Evolutionary conservation across 1,140 invertebrate species (phyloP).

Genomic region (Lepidurus apus): DNA sequence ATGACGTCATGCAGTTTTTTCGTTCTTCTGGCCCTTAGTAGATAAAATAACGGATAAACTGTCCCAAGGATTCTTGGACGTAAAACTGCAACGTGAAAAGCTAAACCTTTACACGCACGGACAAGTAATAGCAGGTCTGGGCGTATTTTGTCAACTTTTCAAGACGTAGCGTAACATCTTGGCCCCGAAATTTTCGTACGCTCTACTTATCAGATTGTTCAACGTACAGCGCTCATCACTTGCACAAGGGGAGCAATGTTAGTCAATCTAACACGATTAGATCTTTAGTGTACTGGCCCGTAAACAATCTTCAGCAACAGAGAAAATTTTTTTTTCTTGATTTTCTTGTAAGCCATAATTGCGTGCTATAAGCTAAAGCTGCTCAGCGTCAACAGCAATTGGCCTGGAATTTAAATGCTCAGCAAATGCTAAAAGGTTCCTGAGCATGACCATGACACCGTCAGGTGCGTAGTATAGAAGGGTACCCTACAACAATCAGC

Average conservation of each 20-base stretch:
- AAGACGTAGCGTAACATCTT: neutral
- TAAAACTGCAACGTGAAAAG: neutral
- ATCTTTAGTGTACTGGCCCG: neutral
- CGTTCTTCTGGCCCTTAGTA: neutral
- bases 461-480: neutral
- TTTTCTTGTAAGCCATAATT: neutral
- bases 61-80: neutral
- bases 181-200: neutral
- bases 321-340: too few species aligned
- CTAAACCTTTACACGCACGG: neutral
- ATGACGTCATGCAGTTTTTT: neutral
- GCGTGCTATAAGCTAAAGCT: neutral
- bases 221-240: neutral
- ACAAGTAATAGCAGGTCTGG: neutral
- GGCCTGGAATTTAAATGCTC: neutral
- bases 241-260: neutral
- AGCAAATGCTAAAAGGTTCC: neutral
- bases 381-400: neutral
- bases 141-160: neutral
- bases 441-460: neutral
- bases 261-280: neutral
- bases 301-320: too few species aligned
- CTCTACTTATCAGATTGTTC: neutral
- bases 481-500: conserved; percentile 13
- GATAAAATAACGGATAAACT: neutral